Evolutionary conservation across 2,797 vertebrate genomes (phyloP).

Genomic region (Galago senegalensis): DNA sequence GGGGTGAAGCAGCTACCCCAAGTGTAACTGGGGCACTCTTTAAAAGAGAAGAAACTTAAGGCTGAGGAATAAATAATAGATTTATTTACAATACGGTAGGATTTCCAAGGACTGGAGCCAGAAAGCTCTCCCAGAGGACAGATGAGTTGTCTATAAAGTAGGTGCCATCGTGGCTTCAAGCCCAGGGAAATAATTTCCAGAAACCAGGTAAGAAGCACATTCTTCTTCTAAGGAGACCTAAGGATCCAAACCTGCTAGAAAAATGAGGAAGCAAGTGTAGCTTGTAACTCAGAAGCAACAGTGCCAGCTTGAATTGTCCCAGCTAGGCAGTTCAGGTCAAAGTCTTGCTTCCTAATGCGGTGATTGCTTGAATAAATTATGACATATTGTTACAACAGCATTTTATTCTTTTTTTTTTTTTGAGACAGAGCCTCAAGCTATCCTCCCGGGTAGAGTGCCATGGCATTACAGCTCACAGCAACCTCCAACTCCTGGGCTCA

Average conservation of each 20-base stretch:
- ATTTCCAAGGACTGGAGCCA: background rate
- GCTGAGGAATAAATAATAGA: background rate
- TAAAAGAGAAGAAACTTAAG: background rate
- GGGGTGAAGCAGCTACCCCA: background rate
- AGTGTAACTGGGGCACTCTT: background rate
- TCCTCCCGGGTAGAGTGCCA: no score
- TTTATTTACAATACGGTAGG: background rate
- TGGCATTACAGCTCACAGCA: no score
- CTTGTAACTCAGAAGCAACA: background rate
- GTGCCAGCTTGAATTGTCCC: background rate
- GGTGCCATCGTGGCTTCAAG: background rate
- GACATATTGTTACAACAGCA: background rate
- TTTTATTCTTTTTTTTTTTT: background rate
- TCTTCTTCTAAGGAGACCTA: background rate
- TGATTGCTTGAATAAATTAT: conserved; percentile 59
- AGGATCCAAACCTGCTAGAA: background rate
- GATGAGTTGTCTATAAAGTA: background rate
- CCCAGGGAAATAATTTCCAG: background rate
- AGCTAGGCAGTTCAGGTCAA: background rate
- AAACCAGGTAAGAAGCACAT: background rate
- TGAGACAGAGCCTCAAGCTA: no score
- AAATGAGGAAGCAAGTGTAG: conserved; percentile 10
- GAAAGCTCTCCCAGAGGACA: background rate
- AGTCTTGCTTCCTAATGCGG: conserved; percentile 27
- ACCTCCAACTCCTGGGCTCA: no score